Evolutionary conservation across 2,113 vertebrate species (phyloP).

Genomic region (Hemibagrus wyckioides): DNA sequence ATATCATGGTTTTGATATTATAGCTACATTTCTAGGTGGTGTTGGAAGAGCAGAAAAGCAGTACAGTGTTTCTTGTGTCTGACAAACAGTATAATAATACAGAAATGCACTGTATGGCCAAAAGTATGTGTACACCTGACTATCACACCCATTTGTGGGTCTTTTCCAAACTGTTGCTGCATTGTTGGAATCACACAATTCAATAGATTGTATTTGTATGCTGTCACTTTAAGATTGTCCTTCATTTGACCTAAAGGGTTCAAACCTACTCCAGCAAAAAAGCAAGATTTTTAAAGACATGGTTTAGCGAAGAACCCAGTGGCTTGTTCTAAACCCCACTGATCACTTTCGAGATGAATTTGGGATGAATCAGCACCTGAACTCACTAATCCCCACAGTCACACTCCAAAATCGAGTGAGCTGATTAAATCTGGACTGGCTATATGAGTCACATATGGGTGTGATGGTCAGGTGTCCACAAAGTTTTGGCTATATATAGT

Average conservation of each 20-base stretch:
- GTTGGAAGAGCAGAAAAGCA: background rate
- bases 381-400: background rate
- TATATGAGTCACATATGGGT: no score
- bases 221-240: background rate
- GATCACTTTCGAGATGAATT: background rate
- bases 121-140: background rate
- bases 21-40: background rate
- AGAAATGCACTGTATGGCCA: background rate
- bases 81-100: background rate
- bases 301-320: background rate
- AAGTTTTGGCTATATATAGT: no score
- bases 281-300: background rate
- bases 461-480: no score
- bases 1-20: background rate
- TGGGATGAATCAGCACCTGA: background rate
- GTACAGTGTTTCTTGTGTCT: background rate
- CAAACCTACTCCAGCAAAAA: background rate
- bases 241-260: background rate
- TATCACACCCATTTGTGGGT: background rate
- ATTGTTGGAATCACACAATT: background rate
- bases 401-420: no score
- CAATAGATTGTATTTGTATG: background rate
- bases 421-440: no score
- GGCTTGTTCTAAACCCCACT: background rate
- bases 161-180: background rate